phyloP scores from a whole-genome alignment of 1,140 invertebrate species.

The Papilio helenus region DNA sequence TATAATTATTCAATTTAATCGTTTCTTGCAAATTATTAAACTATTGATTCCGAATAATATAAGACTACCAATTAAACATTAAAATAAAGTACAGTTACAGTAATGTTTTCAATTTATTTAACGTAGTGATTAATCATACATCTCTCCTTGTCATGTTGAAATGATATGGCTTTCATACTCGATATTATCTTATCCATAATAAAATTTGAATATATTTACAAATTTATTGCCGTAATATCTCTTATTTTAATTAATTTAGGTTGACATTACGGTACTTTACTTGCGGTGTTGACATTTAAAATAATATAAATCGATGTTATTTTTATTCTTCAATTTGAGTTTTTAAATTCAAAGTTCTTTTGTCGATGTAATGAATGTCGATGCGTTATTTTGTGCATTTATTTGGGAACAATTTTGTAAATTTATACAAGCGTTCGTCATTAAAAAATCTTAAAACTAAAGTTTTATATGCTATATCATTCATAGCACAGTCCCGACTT shows the following conservation, averaged over 20 bases:
- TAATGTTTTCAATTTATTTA: neutral
- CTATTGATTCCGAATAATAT: neutral
- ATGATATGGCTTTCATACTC: neutral
- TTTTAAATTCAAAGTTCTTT: neutral
- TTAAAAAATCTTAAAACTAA: neutral
- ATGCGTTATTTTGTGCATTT: no score
- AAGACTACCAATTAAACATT: neutral
- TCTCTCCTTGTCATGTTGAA: neutral
- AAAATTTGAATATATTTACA: neutral
- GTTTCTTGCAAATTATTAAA: slow-evolving; percentile 6
- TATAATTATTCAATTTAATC: neutral
- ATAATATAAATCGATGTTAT: neutral
- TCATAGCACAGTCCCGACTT: neutral
- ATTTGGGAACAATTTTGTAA: neutral
- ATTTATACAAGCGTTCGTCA: neutral
- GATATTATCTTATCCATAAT: neutral
- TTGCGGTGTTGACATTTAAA: neutral
- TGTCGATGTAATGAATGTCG: neutral
- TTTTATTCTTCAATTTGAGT: neutral
- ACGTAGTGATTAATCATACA: neutral
- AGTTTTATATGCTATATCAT: neutral
- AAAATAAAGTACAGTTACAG: neutral
- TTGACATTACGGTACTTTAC: neutral
- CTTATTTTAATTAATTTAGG: slow-evolving; percentile 4
- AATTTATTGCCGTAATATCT: neutral